Evolutionary conservation across 2,888 invertebrate genomes (phyloP), one percentile per base, ranked within the genome.

Genomic region (Volucella bombylans): DNA sequence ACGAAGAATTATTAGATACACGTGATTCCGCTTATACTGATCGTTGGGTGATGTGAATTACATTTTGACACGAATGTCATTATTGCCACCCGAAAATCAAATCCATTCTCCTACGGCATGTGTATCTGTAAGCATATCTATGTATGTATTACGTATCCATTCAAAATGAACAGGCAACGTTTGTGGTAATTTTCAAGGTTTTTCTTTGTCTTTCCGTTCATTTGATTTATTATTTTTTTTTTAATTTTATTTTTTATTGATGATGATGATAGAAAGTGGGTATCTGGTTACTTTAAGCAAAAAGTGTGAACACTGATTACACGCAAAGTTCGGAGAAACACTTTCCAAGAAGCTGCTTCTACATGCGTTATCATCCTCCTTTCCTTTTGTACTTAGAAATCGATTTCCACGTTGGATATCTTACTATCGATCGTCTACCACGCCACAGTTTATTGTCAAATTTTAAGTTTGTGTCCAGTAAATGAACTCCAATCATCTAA

Each of bases 401-500:
- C 64, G 64, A 73, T 73, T 55, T 55, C 12, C 23, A 49, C 50
- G 41, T 8, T 14, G 31, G 0, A 41, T 31, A 14, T 14, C 1
- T 12, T 41, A 52, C 12, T 12, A 15, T 39, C 14, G 4, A 14
- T 14, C 15, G 41, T 15, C 69, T 11, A 69, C 45, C 31, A 39
- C 14, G 14, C 3, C 55, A 18, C 14, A 49, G 47, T 49, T 52
- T 47, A 64, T 54, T 49, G 41, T 11, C n/a, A 18, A 18, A 31
- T 50, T 49, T 6, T 47, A 78, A 68, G 39, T 76, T 59, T 72
- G 57, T 68, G 68, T 81, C 57, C 39, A 78, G 62, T 74, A 67
- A 85, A 85, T 72, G 68, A 81, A 85, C 72, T 81, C 67, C 62
- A 81, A 77, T 85, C 85, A 77, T 81, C 67, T 50, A 81, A 77